Percentiles rank a stretch among this genome's conserved stretches.
Evolutionary conservation across 2,113 vertebrate species (phyloP).

Genomic region (Erinaceus europaeus): DNA sequence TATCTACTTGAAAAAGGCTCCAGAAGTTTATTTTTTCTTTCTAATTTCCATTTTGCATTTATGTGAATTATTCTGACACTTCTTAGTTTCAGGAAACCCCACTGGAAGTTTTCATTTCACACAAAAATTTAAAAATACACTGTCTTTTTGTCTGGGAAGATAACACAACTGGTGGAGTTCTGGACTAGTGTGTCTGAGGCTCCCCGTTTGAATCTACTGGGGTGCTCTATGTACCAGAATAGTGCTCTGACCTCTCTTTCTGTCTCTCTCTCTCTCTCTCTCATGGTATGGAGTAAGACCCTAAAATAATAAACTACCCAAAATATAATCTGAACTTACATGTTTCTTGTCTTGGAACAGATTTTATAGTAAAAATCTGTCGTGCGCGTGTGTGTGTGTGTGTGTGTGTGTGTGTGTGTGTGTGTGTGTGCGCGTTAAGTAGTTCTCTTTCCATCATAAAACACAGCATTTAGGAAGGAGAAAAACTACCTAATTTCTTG

Average conservation of each 20-base stretch:
- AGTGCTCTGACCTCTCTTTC: too few species aligned
- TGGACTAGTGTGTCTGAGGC: too few species aligned
- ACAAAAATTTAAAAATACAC: background rate
- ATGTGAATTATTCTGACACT: background rate
- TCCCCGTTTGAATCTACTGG: too few species aligned
- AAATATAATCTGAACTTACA: background rate
- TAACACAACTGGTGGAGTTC: too few species aligned
- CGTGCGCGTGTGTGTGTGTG: too few species aligned
- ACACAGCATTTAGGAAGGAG: background rate
- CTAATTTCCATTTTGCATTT: slow-evolving; percentile 5
- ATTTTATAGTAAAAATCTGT: background rate
- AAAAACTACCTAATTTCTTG: background rate
- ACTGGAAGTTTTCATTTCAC: slow-evolving; percentile 24
- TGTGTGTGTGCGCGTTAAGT: too few species aligned
- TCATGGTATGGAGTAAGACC: too few species aligned
- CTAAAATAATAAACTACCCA: background rate
- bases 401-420: too few species aligned
- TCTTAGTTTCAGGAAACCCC: slow-evolving; percentile 4
- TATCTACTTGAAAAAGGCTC: background rate
- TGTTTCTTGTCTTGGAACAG: background rate
- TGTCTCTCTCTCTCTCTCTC: too few species aligned
- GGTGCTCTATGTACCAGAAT: too few species aligned
- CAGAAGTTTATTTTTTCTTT: background rate
- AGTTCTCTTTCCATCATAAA: background rate
- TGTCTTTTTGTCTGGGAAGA: too few species aligned